These are phyloP conservation scores for Dascyllus trimaculatus DNA, from an alignment of 2,113 vertebrate species.

Conservation along the genomic window DNA sequence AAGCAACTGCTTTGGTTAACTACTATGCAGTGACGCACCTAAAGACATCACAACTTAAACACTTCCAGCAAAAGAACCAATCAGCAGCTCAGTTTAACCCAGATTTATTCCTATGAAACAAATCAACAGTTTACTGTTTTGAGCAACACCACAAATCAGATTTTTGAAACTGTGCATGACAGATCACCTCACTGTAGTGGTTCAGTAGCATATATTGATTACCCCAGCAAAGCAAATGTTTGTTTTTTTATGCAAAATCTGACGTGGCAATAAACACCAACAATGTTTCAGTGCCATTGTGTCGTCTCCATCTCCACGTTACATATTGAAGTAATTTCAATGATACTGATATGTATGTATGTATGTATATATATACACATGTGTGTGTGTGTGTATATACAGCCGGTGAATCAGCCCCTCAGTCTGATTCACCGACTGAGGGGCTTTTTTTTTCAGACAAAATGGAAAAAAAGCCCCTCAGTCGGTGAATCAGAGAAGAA, in stretches of 20 bases:
- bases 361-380: too few relatives aligned
- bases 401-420: too few relatives aligned
- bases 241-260: background rate
- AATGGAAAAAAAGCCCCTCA: too few relatives aligned
- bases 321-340: too few relatives aligned
- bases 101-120: background rate
- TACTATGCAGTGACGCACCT: background rate
- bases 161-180: background rate
- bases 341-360: too few relatives aligned
- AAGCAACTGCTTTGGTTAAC: background rate
- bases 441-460: too few relatives aligned
- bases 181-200: background rate
- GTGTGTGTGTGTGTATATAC: too few relatives aligned
- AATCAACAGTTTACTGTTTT: background rate
- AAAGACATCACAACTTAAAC: background rate
- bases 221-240: background rate
- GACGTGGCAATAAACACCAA: background rate
- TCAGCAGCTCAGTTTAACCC: background rate
- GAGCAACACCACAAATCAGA: background rate
- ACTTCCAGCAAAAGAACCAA: conserved; percentile 1
- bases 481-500: too few relatives aligned
- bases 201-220: background rate
- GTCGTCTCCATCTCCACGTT: background rate
- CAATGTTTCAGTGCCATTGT: background rate
- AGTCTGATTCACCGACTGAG: too few relatives aligned